Base-by-base conservation (phyloP, 2,888 invertebrate species). In the Oxyteleia sp. region DNA sequence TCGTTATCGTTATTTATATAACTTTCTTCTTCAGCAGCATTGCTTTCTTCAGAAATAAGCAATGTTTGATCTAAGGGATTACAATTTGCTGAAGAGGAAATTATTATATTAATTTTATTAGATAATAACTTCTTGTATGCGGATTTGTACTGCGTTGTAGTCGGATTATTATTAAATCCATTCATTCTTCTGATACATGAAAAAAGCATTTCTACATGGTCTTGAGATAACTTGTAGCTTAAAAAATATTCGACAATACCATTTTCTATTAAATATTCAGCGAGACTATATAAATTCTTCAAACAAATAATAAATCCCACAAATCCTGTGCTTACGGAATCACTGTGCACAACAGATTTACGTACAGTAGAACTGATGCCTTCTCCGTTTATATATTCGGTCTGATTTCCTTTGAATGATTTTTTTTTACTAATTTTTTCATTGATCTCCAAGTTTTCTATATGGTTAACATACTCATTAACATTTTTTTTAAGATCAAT, bases 191-290 rank as follows among this genome's bases (percentile, higher is more conserved):
- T 49, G 20, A 83, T 80, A 4, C 55, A 38, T 0, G 84, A 61
- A 75, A 84, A 83, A 49, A 84, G 59, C 69, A 69, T 84, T 51
- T 80, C 80, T 10, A 75, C 57, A n/a, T 75, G 80, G 20, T 84
- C 84, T 59, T 84, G 84, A 1, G 71, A 84, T 13, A 84, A 29
- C 51, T 84, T 79, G 11, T 75, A 84, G 0, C 43, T 53, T 55
- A 84, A 57, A 16, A 78, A 10, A 43, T 75, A 64, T 8, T 76
- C 15, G 26, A 72, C 32, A 32, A 53, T 49, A 35, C 53, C 43
- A 1, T 69, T 26, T 26, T 51, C 23, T 11, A 76, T 45, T 38
- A 85, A 55, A 26, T 55, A 47, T 72, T 81, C 35, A 29, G 38
- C 55, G 1, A 84, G 32, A n/a, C 38, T 11, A 13, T 72, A 51